Conservation (phyloP, 2,888 invertebrate genomes). For the Fragum fragum region DNA sequence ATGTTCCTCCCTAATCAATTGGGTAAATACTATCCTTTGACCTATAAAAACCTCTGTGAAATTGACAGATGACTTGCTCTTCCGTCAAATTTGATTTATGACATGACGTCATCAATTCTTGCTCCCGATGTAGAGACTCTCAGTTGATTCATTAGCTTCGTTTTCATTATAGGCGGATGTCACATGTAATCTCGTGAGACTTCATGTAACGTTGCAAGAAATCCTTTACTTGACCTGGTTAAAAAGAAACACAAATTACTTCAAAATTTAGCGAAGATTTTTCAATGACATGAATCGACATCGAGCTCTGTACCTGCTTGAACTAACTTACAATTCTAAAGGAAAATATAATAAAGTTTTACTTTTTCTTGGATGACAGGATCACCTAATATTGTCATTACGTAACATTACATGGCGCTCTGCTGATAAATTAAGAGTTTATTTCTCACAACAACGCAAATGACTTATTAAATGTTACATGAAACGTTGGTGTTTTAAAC, state of each 20-base stretch:
- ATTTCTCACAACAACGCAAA: too few relatives aligned
- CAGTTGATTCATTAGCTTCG: conserved; percentile 18
- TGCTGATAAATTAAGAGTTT: too few relatives aligned
- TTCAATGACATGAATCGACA: too few relatives aligned
- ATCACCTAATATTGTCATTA: too few relatives aligned
- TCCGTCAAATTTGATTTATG: conserved; percentile 25
- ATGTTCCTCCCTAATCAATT: not conserved
- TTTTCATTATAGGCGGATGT: conserved; percentile 13
- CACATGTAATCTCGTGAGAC: conserved; percentile 20
- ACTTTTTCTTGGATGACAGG: too few relatives aligned
- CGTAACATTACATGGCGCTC: too few relatives aligned
- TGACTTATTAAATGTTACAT: too few relatives aligned
- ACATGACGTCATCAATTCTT: conserved; percentile 16
- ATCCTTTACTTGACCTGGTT: not conserved
- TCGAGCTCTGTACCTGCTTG: too few relatives aligned
- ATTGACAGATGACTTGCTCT: conserved; percentile 19
- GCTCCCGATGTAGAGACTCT: not conserved
- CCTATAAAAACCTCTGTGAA: conserved; percentile 19
- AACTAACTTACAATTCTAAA: too few relatives aligned
- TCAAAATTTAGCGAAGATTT: too few relatives aligned
- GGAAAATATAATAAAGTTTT: too few relatives aligned
- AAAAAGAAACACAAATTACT: not conserved
- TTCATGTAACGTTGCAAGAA: not conserved
- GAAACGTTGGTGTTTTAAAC: too few relatives aligned
- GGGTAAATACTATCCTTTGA: conserved; percentile 9